Evolutionary conservation across 1,140 invertebrate genomes (phyloP), one percentile per base, ranked within the genome.

Genomic region (Drosophila bocki): DNA sequence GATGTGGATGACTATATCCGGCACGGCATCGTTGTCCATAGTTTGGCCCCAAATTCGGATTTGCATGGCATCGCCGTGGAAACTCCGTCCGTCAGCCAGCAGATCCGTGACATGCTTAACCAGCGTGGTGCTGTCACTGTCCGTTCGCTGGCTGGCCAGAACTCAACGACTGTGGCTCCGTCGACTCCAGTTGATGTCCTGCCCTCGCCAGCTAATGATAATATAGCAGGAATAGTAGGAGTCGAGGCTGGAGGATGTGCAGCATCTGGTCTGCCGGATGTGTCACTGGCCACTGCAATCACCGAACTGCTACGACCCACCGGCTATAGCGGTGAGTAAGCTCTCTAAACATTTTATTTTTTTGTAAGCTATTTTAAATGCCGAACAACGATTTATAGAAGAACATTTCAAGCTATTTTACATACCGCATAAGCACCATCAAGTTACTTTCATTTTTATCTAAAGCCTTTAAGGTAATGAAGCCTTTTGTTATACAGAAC

Each of bases 1-100:
- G 80, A 88, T 35, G 58, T 88, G 11, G 45, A 88, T 4, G 81
- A 84, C 12, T 88, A 69, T 19, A 45, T 90, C 3, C 58, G 22
- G 0, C 84, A 88, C 26, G 84, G 77, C n/a, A 69, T 84, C 32
- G 3, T 51, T 2, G 47, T 56, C 7, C 84, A 88, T 17, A 62
- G 62, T 3, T 35, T 88, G 37, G 85, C 80, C 29, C 35, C 54
- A 1, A 37, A 47, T 9, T 48, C 45, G 0, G 85, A 90, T 7
- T 54, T 90, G 19, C 2, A 53, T 17, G n/a, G 3, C 4, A 26
- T 15, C 2, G 11, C 11, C 1, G 19, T 5, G 0, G 15, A 13
- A 11, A 11, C 17, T 0, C 8, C 22, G 8, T 63, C 69, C 0
- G 33, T 78, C 0, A 69, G 32, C n/a, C 64, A 87, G 15, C 75